phyloP scores from a whole-genome alignment of 2,113 vertebrate species.

The Rhynchopsitta pachyrhyncha region DNA sequence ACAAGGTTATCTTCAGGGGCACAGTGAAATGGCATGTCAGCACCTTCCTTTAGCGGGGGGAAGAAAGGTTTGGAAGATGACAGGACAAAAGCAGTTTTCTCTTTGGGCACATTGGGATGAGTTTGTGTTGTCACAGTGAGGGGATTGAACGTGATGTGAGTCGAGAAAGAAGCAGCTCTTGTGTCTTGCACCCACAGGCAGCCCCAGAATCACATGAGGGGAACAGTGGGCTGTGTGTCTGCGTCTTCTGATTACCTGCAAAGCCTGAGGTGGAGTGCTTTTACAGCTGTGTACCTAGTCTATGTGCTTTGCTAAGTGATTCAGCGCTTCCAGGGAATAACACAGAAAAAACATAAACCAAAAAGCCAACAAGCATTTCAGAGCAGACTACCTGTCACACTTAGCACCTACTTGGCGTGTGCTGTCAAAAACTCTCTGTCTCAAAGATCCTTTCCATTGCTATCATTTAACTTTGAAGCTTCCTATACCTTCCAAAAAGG shows the following conservation, averaged over 20 bases:
- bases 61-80: not conserved
- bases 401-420: not conserved
- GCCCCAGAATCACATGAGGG: not conserved
- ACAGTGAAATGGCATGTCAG: not conserved
- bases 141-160: not conserved
- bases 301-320: rapidly evolving
- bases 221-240: not conserved
- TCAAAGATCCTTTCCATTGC: not conserved
- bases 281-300: not conserved
- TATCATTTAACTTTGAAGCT: not conserved
- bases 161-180: not conserved
- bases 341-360: not conserved
- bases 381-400: not conserved
- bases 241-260: not conserved
- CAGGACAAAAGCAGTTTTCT: not conserved
- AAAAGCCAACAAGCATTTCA: not conserved
- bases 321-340: not conserved
- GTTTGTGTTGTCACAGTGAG: not conserved
- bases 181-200: not conserved
- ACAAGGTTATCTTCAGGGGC: not conserved
- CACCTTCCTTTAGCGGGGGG: not conserved
- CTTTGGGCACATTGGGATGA: not conserved
- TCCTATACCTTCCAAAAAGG: not conserved
- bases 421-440: not conserved
- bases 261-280: not conserved